A percentile compares a stretch with the other conserved stretches of the same genome.
Evolutionary conservation across 2,113 vertebrate genomes (phyloP).

Genomic region (Laticauda colubrina): DNA sequence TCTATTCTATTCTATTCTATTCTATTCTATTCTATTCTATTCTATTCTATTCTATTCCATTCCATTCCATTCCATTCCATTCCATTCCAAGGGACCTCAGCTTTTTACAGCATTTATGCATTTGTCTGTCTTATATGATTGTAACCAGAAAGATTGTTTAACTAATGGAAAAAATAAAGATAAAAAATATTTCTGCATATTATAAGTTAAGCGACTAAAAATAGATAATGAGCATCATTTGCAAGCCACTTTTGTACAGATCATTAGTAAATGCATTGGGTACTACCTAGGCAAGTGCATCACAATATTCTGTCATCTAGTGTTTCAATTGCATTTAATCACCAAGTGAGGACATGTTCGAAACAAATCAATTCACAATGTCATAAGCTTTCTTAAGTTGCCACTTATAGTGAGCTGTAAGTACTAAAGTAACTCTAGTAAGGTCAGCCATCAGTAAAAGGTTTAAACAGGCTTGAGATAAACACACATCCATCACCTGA

Average conservation of each 20-base stretch:
- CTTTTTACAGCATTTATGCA: background rate
- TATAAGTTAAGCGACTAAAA: background rate
- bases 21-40: no score
- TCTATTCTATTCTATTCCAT: no score
- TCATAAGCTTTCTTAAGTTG: background rate
- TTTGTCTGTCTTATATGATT: background rate
- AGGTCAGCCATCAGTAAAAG: no score
- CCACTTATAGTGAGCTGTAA: no score
- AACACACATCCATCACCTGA: no score
- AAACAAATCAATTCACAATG: background rate
- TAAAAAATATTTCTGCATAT: background rate
- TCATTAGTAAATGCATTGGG: background rate
- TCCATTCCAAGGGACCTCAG: background rate
- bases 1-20: no score
- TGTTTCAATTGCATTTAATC: background rate
- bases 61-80: no score
- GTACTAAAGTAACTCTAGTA: no score
- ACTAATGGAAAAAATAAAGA: background rate
- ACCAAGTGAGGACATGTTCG: background rate
- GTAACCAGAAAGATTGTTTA: conserved; percentile 1
- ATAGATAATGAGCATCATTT: background rate
- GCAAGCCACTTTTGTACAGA: background rate
- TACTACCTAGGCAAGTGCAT: background rate
- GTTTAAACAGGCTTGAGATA: no score
- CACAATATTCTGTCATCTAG: background rate